Evolutionary conservation across 2,888 invertebrate species (phyloP), one percentile per base, ranked within the genome.

Genomic region (Temnothorax rugatulus): DNA sequence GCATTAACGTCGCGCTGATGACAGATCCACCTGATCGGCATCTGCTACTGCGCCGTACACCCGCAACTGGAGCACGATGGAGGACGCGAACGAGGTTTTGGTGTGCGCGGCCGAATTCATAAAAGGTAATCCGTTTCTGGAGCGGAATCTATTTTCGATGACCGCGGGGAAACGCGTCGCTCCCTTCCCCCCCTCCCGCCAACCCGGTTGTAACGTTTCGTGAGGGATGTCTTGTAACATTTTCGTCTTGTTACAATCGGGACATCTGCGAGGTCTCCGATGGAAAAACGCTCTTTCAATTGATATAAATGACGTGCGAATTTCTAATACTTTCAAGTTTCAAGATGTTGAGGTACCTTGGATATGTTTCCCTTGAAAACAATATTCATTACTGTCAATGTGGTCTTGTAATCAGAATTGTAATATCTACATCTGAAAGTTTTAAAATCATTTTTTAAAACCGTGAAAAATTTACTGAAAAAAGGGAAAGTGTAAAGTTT

Each of bases 61-160:
- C 59, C 57, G 84, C 41, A 66, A 82, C 68, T 63, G 66, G 73
- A 66, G 61, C 64, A 92, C 77, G 81, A 94, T 94, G 94, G 94
- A 94, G 82, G 93, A 94, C 83, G 92, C 91, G 86, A 91, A 92
- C 64, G 92, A 93, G 73, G 86, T 92, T 84, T 85, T 94, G 63
- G 89, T 94, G 34, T 93, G 92, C 47, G 91, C 93, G 29, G 91
- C 93, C 9, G 94, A 94, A 88, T 93, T 94, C 84, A 93, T 95
- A 82, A 94, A 93, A 93, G 94, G 94, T 94, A 91, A 84, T 77
- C 13, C 9, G 1, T 69, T 25, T 25, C 34, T 38, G 9, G 29
- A 63, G 66, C 44, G 52, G 54, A 50, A 75, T 69, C 38, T 63
- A 61, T 52, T 77, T 63, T 47, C 38, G 21, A 59, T 69, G n/a